A percentile compares a stretch with the other conserved stretches of the same genome.
Conservation (phyloP, 2,797 vertebrate species). For the Anableps anableps region DNA sequence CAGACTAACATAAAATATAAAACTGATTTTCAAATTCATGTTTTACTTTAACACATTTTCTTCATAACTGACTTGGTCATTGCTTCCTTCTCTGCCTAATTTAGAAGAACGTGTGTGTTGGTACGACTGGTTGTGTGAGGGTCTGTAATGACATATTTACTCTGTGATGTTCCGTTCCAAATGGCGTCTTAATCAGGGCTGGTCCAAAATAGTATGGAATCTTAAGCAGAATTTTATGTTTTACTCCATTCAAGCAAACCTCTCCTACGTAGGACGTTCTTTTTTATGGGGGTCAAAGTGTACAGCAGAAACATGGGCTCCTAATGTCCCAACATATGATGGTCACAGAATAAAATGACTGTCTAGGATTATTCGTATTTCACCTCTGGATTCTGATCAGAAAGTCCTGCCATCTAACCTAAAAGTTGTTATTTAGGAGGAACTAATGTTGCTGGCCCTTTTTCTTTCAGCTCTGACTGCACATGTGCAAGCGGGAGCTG, state of each 20-base stretch:
- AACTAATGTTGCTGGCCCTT: not conserved
- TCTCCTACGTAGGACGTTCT: not conserved
- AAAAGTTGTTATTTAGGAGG: not conserved
- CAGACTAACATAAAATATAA: not conserved
- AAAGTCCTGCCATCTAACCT: not conserved
- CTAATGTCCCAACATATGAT: not conserved
- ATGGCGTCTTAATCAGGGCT: no score
- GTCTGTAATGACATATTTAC: not conserved
- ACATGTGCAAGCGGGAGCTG: constrained; percentile 18
- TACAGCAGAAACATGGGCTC: not conserved
- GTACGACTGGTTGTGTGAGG: no score
- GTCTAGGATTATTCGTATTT: not conserved
- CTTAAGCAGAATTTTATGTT: not conserved
- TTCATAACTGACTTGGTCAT: not conserved
- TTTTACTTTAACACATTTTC: not conserved
- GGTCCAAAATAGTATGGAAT: no score
- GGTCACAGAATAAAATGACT: not conserved
- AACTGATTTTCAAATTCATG: no score
- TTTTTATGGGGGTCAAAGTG: not conserved
- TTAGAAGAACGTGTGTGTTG: not conserved
- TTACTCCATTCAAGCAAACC: not conserved
- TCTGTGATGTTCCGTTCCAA: no score
- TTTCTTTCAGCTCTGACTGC: not conserved
- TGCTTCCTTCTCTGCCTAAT: no score
- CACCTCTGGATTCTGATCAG: not conserved